These are phyloP conservation scores for Lithobates sylvaticus DNA, from an alignment of 2,797 vertebrate species.

Conservation along the genomic window DNA sequence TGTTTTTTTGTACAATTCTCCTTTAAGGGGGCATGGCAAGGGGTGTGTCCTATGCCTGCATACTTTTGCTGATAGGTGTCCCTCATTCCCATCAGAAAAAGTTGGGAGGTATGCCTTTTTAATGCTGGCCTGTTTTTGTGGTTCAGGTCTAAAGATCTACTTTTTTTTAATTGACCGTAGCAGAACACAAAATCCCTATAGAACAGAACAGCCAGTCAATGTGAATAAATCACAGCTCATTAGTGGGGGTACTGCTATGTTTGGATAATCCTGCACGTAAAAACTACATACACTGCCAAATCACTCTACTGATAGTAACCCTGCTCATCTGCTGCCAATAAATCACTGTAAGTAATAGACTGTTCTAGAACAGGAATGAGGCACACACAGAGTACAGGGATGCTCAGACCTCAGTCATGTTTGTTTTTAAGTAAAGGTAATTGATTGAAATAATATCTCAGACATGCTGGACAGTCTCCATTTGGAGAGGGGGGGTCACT, in stretches of 20 bases:
- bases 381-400: slow-evolving; percentile 1
- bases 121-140: not conserved
- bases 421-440: slow-evolving; percentile 33
- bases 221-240: slow-evolving; percentile 32
- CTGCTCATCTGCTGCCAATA: slow-evolving; percentile 8
- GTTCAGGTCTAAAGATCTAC: not conserved
- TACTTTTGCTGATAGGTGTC: too few species aligned
- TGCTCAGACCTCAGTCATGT: slow-evolving; percentile 36
- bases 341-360: slow-evolving; percentile 30
- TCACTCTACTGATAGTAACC: slow-evolving; percentile 27
- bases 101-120: too few species aligned
- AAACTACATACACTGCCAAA: slow-evolving; percentile 8
- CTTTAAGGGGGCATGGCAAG: too few species aligned
- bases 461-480: not conserved
- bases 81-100: too few species aligned
- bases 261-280: slow-evolving; percentile 14
- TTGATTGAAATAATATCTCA: slow-evolving; percentile 19
- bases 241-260: slow-evolving; percentile 13
- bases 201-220: not conserved
- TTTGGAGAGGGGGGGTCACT: not conserved
- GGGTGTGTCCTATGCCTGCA: too few species aligned
- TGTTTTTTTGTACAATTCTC: too few species aligned
- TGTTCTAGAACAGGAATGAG: slow-evolving; percentile 19
- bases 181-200: not conserved
- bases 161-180: not conserved